Base-by-base conservation (phyloP, 2,888 invertebrate species). In the Neocrepidodera transversa region DNA sequence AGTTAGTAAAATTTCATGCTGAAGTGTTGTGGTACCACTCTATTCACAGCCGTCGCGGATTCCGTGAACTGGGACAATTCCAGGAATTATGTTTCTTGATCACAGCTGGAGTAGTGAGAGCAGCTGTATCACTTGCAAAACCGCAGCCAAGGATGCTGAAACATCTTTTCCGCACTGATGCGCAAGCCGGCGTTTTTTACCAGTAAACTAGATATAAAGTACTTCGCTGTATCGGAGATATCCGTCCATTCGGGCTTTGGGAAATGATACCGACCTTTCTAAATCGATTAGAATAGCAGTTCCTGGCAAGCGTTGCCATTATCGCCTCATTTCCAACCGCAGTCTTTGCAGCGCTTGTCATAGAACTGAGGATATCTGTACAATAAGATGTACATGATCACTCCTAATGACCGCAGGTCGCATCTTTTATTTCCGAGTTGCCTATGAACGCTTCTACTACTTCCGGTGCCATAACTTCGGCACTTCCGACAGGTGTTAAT, bases 331-430 rank as follows among this genome's bases (percentile, higher is more conserved):
- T 95, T 95, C 97, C 97, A 98, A 71, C 97, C 97, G 82, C 98
- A 98, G 75, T 95, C 93, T 63, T 87, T 84, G 68, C 95, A 95
- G 80, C 98, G 98, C 79, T 93, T 92, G 14, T 97, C 98, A 76
- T 95, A 93, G 85, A 98, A 99, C 32, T 98, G 98, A 70, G 97
- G 96, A 82, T 97, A 97, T 40, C 97, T 97, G 80, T 95, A 96
- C 66, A 98, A 85, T 78, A 98, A 84, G 75, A 98, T 98, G 83
- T 98, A 98, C 71, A 92, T 91, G 79, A 90, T 91, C 42, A 98
- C 97, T 64, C 98, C 98, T 66, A 98, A 85, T 64, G 96, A 96
- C 98, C 98, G 99, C 74, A 98, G 84, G 82, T 98, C 98, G 83
- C 98, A 98, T 65, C 95, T 90, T 82, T 97, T 96, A 82, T 93